phyloP scores from a whole-genome alignment of 1,140 invertebrate genomes.

The Drosophila saltans region DNA sequence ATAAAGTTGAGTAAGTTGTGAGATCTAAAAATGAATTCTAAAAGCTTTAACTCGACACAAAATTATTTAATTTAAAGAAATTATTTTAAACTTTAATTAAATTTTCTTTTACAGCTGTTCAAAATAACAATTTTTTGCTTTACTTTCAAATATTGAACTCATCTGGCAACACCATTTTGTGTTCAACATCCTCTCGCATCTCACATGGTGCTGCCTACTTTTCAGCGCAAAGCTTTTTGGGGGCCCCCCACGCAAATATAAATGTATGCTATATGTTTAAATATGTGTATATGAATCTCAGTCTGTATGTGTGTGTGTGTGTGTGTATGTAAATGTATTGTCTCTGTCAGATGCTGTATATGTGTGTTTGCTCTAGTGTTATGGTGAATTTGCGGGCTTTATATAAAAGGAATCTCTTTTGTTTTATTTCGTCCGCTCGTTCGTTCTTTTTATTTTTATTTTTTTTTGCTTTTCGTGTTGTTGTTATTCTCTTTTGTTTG shows the following conservation, averaged over 20 bases:
- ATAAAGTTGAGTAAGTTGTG: no score
- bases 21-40: no score
- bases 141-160: not conserved
- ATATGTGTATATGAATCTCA: not conserved
- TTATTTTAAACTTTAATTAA: no score
- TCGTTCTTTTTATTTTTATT: constrained; percentile 13
- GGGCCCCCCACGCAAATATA: constrained; percentile 24
- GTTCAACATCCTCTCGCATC: constrained; percentile 10
- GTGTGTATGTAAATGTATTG: not conserved
- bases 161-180: constrained; percentile 57
- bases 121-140: no score
- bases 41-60: no score
- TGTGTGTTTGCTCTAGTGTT: constrained; percentile 16
- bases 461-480: not conserved
- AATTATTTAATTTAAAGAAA: no score
- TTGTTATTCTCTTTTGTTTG: constrained; percentile 12
- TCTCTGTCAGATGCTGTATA: constrained; percentile 1
- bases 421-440: constrained; percentile 45
- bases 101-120: no score
- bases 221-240: constrained; percentile 44
- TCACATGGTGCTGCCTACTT: constrained; percentile 49
- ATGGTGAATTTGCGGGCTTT: constrained; percentile 38
- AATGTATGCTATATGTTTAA: not conserved
- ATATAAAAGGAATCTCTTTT: constrained; percentile 64
- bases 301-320: not conserved